Conservation (phyloP, 2,113 vertebrate genomes). For the Bambusicola thoracicus region DNA sequence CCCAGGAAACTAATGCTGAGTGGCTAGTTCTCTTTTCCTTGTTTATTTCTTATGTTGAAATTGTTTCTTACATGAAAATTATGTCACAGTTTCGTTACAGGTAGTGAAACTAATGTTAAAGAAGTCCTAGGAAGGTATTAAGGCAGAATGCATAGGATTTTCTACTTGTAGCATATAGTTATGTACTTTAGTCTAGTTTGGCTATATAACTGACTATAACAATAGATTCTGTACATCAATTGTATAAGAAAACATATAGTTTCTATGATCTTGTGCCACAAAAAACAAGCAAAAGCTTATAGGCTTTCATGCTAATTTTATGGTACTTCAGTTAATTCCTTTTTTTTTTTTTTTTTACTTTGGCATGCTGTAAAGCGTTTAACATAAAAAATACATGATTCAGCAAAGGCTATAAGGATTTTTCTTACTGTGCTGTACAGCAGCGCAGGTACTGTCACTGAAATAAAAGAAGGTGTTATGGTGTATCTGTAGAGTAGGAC, state of each 20-base stretch:
- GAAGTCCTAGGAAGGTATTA: not conserved
- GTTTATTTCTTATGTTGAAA: not conserved
- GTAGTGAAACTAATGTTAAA: not conserved
- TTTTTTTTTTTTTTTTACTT: not conserved
- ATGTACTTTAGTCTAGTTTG: not conserved
- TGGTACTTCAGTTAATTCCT: not conserved
- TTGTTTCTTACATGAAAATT: not conserved
- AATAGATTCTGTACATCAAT: not conserved
- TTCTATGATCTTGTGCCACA: not conserved
- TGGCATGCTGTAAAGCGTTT: not conserved
- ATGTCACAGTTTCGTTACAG: not conserved
- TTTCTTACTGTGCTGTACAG: not conserved
- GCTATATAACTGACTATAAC: not conserved
- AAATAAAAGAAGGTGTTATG: not conserved
- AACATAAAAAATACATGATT: not conserved
- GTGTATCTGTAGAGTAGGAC: not conserved
- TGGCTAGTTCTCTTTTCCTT: not conserved
- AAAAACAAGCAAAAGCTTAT: not conserved
- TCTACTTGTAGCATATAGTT: not conserved
- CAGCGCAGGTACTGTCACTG: not conserved
- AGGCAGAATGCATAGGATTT: not conserved
- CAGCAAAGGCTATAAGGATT: conserved; percentile 14
- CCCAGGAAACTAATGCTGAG: not conserved
- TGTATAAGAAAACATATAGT: not conserved
- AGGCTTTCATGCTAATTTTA: not conserved